Percentiles rank a stretch among this genome's conserved stretches.
These are phyloP conservation scores for Microctenopoma stevenorrisi DNA, from an alignment of 2,797 vertebrate species.

Conservation along the genomic window DNA sequence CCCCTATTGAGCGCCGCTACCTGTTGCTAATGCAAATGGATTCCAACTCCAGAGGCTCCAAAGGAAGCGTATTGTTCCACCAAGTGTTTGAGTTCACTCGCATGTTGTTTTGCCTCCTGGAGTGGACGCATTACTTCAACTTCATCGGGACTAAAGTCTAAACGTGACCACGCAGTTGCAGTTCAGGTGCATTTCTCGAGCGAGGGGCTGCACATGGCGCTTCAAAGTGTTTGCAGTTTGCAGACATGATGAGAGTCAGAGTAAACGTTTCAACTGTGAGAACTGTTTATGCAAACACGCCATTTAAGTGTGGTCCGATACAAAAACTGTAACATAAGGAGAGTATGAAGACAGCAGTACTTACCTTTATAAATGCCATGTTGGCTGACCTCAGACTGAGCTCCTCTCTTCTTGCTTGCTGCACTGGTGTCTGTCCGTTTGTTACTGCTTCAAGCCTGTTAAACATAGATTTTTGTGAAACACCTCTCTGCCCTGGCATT, in stretches of 20 bases:
- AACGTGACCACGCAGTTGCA: slow-evolving; percentile 37
- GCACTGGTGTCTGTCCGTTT: slow-evolving; percentile 21
- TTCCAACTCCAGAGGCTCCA: slow-evolving; percentile 50
- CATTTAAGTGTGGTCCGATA: slow-evolving; percentile 3
- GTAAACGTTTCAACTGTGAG: slow-evolving; percentile 13
- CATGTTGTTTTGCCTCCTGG: slow-evolving; percentile 27
- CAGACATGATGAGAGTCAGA: slow-evolving; percentile 2
- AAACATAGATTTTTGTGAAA: slow-evolving; percentile 11
- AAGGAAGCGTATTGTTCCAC: slow-evolving; percentile 43
- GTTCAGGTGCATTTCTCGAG: background rate
- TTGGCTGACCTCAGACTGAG: slow-evolving; percentile 34
- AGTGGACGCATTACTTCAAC: slow-evolving; percentile 6
- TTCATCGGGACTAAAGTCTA: slow-evolving; percentile 4
- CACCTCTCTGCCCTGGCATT: slow-evolving; percentile 14
- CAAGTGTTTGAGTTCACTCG: slow-evolving; percentile 19
- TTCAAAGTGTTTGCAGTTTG: slow-evolving; percentile 57
- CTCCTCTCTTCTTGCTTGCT: slow-evolving; percentile 26
- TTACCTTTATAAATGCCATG: slow-evolving; percentile 60
- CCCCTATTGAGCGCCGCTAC: slow-evolving; percentile 55
- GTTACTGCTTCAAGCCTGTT: slow-evolving; percentile 32
- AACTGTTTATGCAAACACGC: slow-evolving; percentile 13
- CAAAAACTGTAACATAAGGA: slow-evolving; percentile 30
- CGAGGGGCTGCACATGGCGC: slow-evolving; percentile 25
- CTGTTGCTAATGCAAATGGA: slow-evolving; percentile 78
- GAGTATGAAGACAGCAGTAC: slow-evolving; percentile 36